Evolutionary conservation across 92 coral and sea anemone genomes (phyloP), one percentile per base, ranked within the genome.

Genomic region (Zoanthus solanderi): DNA sequence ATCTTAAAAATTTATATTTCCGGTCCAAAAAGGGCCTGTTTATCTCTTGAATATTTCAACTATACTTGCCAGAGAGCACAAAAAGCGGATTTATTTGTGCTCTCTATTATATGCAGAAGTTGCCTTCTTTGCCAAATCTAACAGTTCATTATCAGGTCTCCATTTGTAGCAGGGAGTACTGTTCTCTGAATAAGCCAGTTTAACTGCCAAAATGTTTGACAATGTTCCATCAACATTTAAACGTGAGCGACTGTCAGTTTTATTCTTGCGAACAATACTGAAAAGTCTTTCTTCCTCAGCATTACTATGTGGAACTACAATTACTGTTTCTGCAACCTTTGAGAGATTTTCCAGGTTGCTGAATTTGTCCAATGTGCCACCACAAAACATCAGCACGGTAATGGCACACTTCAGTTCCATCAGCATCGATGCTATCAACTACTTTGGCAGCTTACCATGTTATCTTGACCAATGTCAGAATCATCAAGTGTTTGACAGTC

Each of bases 401-500:
- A 60, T 60, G 67, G 67, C 18, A 60, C 67, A 60, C 75, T 15
- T 71, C 75, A 10, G 44, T 71, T 71, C 75, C 75, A 71, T 71
- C 75, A 31, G 42, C 44, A 60, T 37, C 75, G 30, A 71, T 71
- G 46, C 17, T 29, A 29, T 71, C 75, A 71, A 71, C 45, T 71
- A 71, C 46, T 71, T 71, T 71, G 75, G 75, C 75, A 37, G 75
- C 75, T 71, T 71, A 3, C 47, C 75, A 71, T 71, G 75, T 15
- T 18, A 23, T 31, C 75, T 29, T 11, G 15, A 29, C 75, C 75
- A 71, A 71, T 71, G 13, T 71, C 75, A 71, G 75, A 71, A 30
- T 71, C 75, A 71, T 71, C 46, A 71, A 71, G 75, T 32, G 74
- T 68, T 68, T 68, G 74, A 68, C 23, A 68, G 37, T 78, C 83